Evolutionary conservation across 2,888 invertebrate genomes (phyloP), one percentile per base, ranked within the genome.

Genomic region (Pimpla rufipes): DNA sequence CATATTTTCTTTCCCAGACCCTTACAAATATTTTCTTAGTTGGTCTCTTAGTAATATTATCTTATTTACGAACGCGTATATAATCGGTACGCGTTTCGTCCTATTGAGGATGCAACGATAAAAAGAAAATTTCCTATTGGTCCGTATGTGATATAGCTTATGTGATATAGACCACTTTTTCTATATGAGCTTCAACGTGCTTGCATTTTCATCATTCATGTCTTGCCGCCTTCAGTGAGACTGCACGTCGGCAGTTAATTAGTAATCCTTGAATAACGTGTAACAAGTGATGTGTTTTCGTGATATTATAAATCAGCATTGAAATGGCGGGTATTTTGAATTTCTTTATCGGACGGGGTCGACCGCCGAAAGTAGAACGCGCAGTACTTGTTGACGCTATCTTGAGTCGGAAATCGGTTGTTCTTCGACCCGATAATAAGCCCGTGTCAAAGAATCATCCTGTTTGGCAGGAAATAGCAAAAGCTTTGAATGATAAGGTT

Each of bases 371-470:
- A 40, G 16, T 64, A 64, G 40, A 64, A 18, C 40, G 62, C 16
- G 16, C 16, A 42, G 40, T 21, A 64, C 62, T 64, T 10, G 40
- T 64, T 40, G 16, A 40, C 16, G 40, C 16, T 64, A 40, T 64
- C 18, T 40, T 64, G 21, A 37, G 18, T 40, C 62, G 62, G 40
- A 64, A 64, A 40, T 37, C n/a, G 16, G 62, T 40, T 21, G 62
- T 64, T 8, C 42, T 64, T 37, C 42, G 62, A 16, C 40, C 62
- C 40, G 62, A 64, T 64, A 11, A 29, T 10, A 64, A 64, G 62
- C 42, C 62, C 21, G 62, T 21, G n/a, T 37, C 62, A 40, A 64
- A 64, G 40, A 3, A 10, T 18, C 18, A 40, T 18, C 62, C 40
- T 11, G 42, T 64, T 37, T 64, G 62, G 62, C 16, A 64, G 18